Base-by-base conservation (phyloP, 2,888 invertebrate genomes). In the Campoplex nolae region DNA sequence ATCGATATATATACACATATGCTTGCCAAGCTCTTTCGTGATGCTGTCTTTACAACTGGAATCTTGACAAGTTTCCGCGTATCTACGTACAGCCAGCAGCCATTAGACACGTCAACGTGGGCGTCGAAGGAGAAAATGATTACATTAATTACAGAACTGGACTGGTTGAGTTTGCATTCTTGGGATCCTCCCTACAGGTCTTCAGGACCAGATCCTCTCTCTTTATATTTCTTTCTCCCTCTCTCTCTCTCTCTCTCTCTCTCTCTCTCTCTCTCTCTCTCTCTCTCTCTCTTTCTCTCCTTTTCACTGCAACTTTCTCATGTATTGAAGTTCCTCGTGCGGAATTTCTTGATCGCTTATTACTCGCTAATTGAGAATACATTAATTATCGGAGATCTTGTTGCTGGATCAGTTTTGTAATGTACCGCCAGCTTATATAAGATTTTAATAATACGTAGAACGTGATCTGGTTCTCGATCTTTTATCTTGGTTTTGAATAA, bases 101-200 rank as follows among this genome's bases (percentile, higher is more conserved):
- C 67, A 82, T 82, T 78, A 82, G 81, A 68, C 73, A 73, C 73
- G 77, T 82, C 48, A 81, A 85, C 81, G 85, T 85, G 85, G 85
- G 81, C 81, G 85, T 85, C 81, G 73, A 32, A 73, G 65, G 58
- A 82, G 77, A 82, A 82, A 85, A 77, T 70, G 81, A 77, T 82
- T 68, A 81, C 67, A 81, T 85, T 81, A 81, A 85, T 85, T 85
- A 73, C 85, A 81, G 81, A 85, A 81, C 81, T 81, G 76, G 58
- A 85, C 85, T 71, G 76, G 71, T 71, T 71, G 67, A 74, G 78
- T 79, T 67, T 32, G 76, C 85, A 85, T 81, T 85, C 81, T 48
- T 85, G 62, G 13, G 54, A 77, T 42, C n/a, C 62, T 51, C 45
- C 38, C 45, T 42, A 38, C 68, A 68, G 11, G 56, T 18, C 70